Evolutionary conservation across 2,888 invertebrate species (phyloP).

Genomic region (Branchellion lobata): DNA sequence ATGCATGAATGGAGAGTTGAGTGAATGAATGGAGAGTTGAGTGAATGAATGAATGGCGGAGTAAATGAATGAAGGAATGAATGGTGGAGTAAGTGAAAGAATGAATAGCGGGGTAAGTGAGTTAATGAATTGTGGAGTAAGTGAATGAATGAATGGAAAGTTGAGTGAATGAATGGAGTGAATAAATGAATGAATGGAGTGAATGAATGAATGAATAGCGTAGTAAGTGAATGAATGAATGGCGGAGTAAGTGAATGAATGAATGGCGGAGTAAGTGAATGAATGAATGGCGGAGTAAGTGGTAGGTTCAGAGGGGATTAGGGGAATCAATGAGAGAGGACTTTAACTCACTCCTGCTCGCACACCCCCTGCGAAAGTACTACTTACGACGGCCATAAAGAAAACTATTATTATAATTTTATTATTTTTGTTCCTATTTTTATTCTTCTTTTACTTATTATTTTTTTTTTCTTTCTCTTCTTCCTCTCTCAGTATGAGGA

Average conservation of each 20-base stretch:
- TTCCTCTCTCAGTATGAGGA: no score
- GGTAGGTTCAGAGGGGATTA: no score
- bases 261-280: neutral
- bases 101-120: neutral
- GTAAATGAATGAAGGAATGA: conserved; percentile 3
- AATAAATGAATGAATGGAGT: neutral
- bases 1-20: neutral
- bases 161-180: neutral
- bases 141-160: neutral
- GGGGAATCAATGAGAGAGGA: no score
- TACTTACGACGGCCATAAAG: no score
- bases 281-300: no score
- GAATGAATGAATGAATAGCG: neutral
- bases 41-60: no score
- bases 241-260: neutral
- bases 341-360: no score
- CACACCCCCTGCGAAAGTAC: no score
- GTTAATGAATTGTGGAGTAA: neutral
- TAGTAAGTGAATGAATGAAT: neutral
- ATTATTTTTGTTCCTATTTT: no score
- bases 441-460: no score
- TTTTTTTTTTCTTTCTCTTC: no score
- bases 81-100: neutral
- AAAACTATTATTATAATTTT: no score
- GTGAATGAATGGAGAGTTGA: neutral